A percentile compares a stretch with the other conserved stretches of the same genome.
Conservation (phyloP, 2,113 vertebrate species). For the Telmatochromis sp. region DNA sequence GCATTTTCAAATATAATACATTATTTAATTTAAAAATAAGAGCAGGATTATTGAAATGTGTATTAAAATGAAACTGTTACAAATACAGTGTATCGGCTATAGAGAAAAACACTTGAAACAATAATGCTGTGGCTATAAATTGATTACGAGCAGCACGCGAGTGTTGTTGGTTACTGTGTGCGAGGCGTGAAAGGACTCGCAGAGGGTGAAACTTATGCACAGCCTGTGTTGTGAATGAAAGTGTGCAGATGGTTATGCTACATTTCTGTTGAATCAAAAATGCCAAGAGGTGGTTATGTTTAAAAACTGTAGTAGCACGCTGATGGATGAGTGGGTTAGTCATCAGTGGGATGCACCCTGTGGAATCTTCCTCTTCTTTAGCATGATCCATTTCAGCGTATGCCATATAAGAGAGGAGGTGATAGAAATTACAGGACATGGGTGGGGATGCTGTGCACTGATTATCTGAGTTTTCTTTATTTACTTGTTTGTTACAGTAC, state of each 20-base stretch:
- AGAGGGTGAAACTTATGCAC: background rate
- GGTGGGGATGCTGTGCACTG: background rate
- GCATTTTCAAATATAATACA: background rate
- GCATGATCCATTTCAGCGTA: background rate
- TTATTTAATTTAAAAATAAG: background rate
- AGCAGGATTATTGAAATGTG: background rate
- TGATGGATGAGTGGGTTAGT: background rate
- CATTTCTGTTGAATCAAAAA: background rate
- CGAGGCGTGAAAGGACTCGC: background rate
- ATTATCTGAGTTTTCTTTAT: background rate
- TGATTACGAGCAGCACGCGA: background rate
- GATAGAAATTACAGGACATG: background rate
- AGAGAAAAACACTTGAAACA: background rate
- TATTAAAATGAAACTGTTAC: background rate
- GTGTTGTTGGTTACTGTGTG: background rate
- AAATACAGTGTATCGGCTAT: background rate
- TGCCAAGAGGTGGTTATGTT: background rate
- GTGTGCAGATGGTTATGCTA: background rate
- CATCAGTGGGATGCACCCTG: background rate
- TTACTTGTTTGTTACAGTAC: background rate
- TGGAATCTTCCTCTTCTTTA: background rate
- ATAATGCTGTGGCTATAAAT: background rate
- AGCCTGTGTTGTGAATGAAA: background rate
- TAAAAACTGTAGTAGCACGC: background rate
- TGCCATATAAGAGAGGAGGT: background rate